These are phyloP conservation scores for Mamestra brassicae DNA, from an alignment of 2,888 invertebrate genomes.

Conservation along the genomic window DNA sequence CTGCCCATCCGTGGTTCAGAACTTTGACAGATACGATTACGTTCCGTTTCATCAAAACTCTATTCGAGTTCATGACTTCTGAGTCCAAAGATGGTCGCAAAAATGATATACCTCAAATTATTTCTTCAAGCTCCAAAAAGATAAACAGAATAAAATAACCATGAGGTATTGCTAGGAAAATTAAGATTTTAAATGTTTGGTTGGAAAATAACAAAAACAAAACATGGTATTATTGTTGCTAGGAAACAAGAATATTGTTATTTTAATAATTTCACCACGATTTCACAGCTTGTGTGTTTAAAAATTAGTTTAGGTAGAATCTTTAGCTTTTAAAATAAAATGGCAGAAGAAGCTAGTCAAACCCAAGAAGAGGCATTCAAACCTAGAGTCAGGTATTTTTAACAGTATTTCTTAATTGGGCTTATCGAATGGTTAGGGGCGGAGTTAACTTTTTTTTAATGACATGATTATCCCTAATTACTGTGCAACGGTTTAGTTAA, in stretches of 20 bases:
- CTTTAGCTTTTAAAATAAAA: conserved; percentile 8
- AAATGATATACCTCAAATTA: background rate
- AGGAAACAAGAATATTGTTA: conserved; percentile 43
- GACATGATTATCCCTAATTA: no score
- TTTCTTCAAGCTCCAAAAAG: background rate
- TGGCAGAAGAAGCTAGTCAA: conserved; percentile 5
- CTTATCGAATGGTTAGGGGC: no score
- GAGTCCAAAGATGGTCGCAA: background rate
- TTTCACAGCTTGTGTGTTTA: background rate
- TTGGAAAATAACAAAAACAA: background rate
- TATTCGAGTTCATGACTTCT: background rate
- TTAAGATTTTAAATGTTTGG: background rate
- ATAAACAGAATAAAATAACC: background rate
- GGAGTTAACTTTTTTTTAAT: no score
- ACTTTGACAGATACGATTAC: conserved; percentile 71
- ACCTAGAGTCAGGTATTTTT: conserved; percentile 30
- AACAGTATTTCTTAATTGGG: no score
- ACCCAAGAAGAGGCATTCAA: background rate
- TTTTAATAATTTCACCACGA: background rate
- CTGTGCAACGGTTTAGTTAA: background rate
- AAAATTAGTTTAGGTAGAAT: background rate
- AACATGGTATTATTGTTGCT: conserved; percentile 22
- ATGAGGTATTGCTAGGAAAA: background rate
- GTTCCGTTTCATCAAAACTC: conserved; percentile 34
- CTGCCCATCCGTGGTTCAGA: conserved; percentile 72